Base-by-base conservation (phyloP, 2,888 invertebrate species). In the Pandemis corylana region DNA sequence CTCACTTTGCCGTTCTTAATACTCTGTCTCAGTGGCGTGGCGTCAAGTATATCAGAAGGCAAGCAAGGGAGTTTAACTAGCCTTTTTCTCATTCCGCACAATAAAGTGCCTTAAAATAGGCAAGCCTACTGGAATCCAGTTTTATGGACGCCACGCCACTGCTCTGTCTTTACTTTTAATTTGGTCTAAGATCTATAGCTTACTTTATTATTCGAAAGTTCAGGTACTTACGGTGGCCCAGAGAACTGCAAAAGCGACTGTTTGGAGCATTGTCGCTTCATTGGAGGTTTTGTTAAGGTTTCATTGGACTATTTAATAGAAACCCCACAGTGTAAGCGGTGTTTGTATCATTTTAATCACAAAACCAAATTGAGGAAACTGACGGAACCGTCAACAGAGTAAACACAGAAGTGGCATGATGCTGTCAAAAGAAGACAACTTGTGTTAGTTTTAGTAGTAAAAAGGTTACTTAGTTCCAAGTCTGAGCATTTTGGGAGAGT, bases 291-390 rank as follows among this genome's bases (percentile, higher is more conserved):
- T n/a, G 10, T n/a, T 51, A 6, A 7, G 7, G 9, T 44, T 28
- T 66, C 66, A 66, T 51, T 66, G 51, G 66, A 46, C 28, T 66
- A 66, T 66, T 66, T 36, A 66, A 36, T 6, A 46, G 36, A 49
- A 66, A 36, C n/a, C 12, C 15, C 28, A 7, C 36, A 46, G 7
- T 49, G n/a, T 36, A 13, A n/a, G 51, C 7, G 36, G 36, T 51
- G 46, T 66, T 66, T n/a, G 49, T 7, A 51, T 46, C 66, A 66
- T 66, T 51, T 66, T 66, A 9, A 28, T 28, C 56, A 9, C 3
- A 15, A 28, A 56, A 2, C 20, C 12, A 10, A 53, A n/a, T 6
- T 59, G 3, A 28, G 4, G 28, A 59, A 56, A 28, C 28, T 56
- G 56, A 20, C 9, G 20, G 56, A 56, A 53, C 12, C 56, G 59